Evolutionary conservation across 2,888 invertebrate species (phyloP).

Genomic region (Linnaemya vulpina): DNA sequence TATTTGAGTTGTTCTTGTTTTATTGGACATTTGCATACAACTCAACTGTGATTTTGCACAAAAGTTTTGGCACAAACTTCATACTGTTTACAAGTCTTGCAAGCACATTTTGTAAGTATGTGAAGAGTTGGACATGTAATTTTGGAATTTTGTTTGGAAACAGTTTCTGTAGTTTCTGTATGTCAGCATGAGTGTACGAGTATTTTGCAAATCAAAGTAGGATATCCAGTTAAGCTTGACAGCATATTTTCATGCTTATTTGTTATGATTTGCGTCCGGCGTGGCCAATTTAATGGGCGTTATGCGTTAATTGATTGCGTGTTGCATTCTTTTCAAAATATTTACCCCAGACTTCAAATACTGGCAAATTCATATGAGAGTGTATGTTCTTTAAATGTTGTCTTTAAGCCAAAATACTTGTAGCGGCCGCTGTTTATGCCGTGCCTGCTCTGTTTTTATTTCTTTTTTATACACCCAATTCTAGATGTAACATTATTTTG

Average conservation of each 20-base stretch:
- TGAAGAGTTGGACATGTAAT: not conserved
- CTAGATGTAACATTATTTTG: slow-evolving; percentile 25
- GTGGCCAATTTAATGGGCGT: slow-evolving; percentile 69
- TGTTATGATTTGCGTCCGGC: slow-evolving; percentile 69
- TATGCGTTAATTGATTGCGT: slow-evolving; percentile 71
- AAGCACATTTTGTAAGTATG: not conserved
- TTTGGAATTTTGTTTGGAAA: not conserved
- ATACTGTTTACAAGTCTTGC: not conserved
- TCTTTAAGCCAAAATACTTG: slow-evolving; percentile 8
- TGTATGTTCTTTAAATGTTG: slow-evolving; percentile 11
- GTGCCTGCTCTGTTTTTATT: slow-evolving; percentile 36
- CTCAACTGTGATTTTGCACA: not conserved
- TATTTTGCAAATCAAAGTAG: slow-evolving; percentile 52
- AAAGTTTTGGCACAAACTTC: not conserved
- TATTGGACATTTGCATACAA: slow-evolving; percentile 39
- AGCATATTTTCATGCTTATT: slow-evolving; percentile 70
- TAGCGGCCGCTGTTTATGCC: not conserved
- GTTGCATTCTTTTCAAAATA: slow-evolving; percentile 59
- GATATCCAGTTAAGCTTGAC: slow-evolving; percentile 68
- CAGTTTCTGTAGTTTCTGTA: too few species aligned
- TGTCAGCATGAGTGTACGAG: not conserved
- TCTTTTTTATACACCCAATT: not conserved
- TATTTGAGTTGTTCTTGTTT: slow-evolving; percentile 3
- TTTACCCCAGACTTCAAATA: slow-evolving; percentile 5
- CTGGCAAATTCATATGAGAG: slow-evolving; percentile 19